phyloP scores from a whole-genome alignment of 2,113 vertebrate genomes.

The Sceloporus tristichus region DNA sequence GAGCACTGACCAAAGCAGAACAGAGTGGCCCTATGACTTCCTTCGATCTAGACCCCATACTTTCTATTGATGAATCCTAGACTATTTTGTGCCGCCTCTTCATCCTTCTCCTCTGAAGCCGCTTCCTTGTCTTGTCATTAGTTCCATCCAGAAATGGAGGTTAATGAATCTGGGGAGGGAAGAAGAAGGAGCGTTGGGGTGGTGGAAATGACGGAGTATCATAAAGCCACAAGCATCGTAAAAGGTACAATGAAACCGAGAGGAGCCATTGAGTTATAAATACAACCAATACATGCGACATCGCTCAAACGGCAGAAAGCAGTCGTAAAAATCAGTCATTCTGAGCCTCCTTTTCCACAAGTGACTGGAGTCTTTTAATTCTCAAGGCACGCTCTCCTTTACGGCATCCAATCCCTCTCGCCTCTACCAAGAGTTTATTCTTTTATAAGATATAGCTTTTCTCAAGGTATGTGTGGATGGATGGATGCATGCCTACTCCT shows the following conservation, averaged over 20 bases:
- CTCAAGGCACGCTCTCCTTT: constrained; percentile 65
- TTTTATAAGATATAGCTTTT: background rate
- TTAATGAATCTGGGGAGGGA: constrained; percentile 73
- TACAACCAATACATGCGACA: constrained; percentile 78
- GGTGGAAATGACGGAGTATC: constrained; percentile 78
- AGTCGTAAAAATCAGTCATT: constrained; percentile 78
- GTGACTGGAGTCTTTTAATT: constrained; percentile 78
- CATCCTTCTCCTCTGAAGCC: rapidly evolving
- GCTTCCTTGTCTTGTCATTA: constrained; percentile 49
- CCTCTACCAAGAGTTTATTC: constrained; percentile 35
- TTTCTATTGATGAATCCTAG: too few species aligned
- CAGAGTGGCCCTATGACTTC: too few species aligned
- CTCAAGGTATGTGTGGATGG: background rate
- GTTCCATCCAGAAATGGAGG: constrained; percentile 70
- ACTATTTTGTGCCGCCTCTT: too few species aligned
- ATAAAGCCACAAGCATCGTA: constrained; percentile 81
- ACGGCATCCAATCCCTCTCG: constrained; percentile 32
- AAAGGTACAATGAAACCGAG: constrained; percentile 82
- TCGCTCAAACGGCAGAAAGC: constrained; percentile 77
- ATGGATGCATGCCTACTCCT: rapidly evolving
- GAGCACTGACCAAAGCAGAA: too few species aligned
- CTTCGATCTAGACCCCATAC: too few species aligned
- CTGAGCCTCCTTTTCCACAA: constrained; percentile 64
- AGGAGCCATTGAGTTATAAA: constrained; percentile 85
- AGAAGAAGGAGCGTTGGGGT: background rate